These are phyloP conservation scores for Gyrodactylus salaris DNA, from an alignment of 1,140 invertebrate species.

Conservation along the genomic window DNA sequence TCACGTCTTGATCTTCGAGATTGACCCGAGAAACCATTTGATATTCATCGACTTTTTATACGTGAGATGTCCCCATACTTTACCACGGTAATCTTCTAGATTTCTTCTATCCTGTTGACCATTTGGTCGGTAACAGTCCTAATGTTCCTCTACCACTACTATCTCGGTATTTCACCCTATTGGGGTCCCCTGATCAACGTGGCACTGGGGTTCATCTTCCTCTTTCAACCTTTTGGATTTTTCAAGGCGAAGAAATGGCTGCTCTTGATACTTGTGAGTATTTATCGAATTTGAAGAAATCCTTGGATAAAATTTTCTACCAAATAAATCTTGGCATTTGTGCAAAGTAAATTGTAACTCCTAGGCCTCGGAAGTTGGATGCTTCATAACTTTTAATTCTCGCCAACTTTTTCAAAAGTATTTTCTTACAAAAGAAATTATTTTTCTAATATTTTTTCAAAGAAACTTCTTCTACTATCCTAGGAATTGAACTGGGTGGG, in stretches of 20 bases:
- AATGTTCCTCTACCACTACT: neutral
- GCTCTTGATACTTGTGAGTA: slow-evolving; percentile 24
- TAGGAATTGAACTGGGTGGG: too few species aligned
- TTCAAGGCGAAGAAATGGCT: slow-evolving; percentile 37
- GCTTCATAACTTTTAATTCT: too few species aligned
- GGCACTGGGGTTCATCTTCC: neutral
- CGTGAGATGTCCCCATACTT: neutral
- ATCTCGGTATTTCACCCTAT: neutral
- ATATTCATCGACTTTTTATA: slow-evolving; percentile 10
- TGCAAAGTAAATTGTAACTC: too few species aligned
- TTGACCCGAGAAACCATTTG: slow-evolving; percentile 74
- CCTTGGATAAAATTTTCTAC: too few species aligned
- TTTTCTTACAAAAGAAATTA: too few species aligned
- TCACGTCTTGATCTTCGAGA: slow-evolving; percentile 89
- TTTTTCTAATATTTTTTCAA: too few species aligned
- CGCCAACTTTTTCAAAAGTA: too few species aligned
- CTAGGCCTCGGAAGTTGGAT: too few species aligned
- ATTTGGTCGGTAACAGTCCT: neutral
- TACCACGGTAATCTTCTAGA: neutral
- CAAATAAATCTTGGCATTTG: too few species aligned
- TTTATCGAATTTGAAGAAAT: too few species aligned
- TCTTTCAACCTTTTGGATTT: neutral
- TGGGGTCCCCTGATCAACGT: neutral
- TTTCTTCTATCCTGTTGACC: neutral
- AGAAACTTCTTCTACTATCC: too few species aligned